phyloP scores from a whole-genome alignment of 2,797 vertebrate species.

The Cirrhinus mrigala region DNA sequence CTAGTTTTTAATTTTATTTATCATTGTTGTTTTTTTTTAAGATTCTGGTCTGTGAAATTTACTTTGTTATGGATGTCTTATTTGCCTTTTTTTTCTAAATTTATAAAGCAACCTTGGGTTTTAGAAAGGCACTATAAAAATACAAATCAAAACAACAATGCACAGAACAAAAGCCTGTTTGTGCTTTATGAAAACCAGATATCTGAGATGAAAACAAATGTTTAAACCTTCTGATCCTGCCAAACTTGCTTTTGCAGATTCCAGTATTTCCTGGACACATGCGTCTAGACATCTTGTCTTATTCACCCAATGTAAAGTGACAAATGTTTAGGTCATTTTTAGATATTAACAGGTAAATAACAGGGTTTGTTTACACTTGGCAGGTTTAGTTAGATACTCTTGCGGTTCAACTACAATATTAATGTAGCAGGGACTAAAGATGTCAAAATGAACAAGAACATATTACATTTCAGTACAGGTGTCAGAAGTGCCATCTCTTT shows the following conservation, averaged over 20 bases:
- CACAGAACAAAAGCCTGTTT: not conserved
- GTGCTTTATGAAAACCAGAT: not conserved
- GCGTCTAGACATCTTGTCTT: not conserved
- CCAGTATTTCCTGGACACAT: not conserved
- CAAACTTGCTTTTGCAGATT: slow-evolving; percentile 9
- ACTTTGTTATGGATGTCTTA: not conserved
- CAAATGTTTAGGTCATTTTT: not conserved
- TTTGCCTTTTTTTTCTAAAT: not conserved
- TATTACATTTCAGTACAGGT: too few relatives aligned
- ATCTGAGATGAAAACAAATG: not conserved
- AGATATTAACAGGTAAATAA: not conserved
- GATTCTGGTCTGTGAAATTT: not conserved
- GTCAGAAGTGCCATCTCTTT: too few relatives aligned
- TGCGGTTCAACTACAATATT: not conserved
- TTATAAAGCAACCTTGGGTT: not conserved
- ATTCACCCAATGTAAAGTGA: not conserved
- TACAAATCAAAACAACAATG: not conserved
- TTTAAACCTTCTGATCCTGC: not conserved
- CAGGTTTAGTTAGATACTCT: not conserved
- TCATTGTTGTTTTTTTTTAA: too few relatives aligned
- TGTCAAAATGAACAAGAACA: not conserved
- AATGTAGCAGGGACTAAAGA: not conserved
- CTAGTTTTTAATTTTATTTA: too few relatives aligned
- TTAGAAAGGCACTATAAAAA: not conserved
- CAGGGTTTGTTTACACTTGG: not conserved